Evolutionary conservation across 2,113 vertebrate species (phyloP), one percentile per base, ranked within the genome.

Genomic region (Actenoides lindsayi): DNA sequence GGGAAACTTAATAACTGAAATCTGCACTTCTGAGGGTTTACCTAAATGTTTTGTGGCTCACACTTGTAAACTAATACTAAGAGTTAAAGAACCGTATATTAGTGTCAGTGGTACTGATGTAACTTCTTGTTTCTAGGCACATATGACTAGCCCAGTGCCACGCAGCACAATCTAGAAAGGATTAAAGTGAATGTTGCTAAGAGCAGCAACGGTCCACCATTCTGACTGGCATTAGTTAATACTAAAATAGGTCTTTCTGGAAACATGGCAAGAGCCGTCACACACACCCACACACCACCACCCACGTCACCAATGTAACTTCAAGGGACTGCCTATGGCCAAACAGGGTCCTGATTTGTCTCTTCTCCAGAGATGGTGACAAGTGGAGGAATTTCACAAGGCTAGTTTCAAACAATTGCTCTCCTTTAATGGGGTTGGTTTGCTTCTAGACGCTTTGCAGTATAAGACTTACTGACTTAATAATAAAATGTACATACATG

Each of bases 281-380:
- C 27, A 56, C 24, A 51, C 48, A 48, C 48, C 17, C 12, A 11
- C 14, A 19, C 23, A 82, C 46, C 2, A 1, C 2, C 20, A 60
- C 39, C 6, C 18, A 31, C 2, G 2, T 13, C 30, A 37, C 27
- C 14, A 33, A 20, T 11, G 46, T 9, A 78, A 50, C 16, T 51
- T 30, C 28, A 12, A n/a, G 25, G 33, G 37, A 31, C 30, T 62
- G 69, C 33, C 53, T 76, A 25, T 33, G 25, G 56, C 30, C 28
- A 53, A 63, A 13, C 19, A 73, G 25, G 9, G 21, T 51, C 28
- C 54, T 0, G 0, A 28, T 46, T 37, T 69, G 17, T 28, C 10
- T 39, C 37, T 33, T 13, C 62, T 82, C 30, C 53, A 70, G 67
- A 65, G 60, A 24, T 8, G 12, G 54, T 79, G 37, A 41, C 4